Evolutionary conservation across 2,113 vertebrate species (phyloP).

Genomic region (Scortum barcoo): DNA sequence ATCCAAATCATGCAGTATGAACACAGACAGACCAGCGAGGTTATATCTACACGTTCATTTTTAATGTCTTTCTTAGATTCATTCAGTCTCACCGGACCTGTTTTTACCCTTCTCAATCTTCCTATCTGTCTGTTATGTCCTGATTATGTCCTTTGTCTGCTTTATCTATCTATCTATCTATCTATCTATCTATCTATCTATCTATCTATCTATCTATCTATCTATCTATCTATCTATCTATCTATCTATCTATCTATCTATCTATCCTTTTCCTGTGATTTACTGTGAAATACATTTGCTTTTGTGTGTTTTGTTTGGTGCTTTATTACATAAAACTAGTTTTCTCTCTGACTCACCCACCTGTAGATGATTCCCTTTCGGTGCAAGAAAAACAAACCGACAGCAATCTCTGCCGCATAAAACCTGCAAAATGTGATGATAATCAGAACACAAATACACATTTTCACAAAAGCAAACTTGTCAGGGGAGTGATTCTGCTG

Average conservation of each 20-base stretch:
- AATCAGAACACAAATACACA: background rate
- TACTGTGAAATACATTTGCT: background rate
- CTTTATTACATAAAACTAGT: background rate
- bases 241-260: background rate
- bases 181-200: background rate
- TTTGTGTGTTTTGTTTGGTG: background rate
- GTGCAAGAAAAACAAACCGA: conserved; percentile 97
- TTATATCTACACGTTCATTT: conserved; percentile 1
- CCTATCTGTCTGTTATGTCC: background rate
- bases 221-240: background rate
- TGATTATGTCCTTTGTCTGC: background rate
- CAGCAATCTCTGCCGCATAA: conserved; percentile 97
- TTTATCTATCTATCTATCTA: background rate
- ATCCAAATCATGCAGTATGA: background rate
- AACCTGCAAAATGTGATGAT: conserved; percentile 82
- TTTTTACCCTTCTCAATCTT: background rate
- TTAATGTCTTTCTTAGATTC: conserved; percentile 4
- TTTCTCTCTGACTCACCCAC: conserved; percentile 80
- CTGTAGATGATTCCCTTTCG: conserved; percentile 97
- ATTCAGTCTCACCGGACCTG: conserved; percentile 10
- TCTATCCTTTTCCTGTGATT: background rate
- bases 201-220: background rate
- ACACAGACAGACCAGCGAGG: conserved; percentile 1
- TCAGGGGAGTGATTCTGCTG: background rate
- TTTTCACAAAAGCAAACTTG: background rate